Conservation (phyloP, 2,797 vertebrate species). For the Sphenopsis melanotis region DNA sequence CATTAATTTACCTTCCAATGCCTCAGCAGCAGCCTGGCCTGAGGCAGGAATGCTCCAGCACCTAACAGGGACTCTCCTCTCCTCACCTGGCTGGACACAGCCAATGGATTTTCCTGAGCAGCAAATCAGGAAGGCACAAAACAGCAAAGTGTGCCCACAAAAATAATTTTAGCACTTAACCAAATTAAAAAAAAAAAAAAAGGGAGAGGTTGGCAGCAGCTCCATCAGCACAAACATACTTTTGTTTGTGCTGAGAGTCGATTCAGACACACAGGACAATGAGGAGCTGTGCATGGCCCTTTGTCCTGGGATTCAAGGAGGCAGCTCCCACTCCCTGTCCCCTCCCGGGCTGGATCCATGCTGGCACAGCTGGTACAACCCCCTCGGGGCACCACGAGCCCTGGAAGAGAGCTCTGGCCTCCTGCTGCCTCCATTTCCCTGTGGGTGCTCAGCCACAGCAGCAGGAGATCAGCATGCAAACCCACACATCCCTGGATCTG, state of each 20-base stretch:
- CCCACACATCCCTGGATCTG: accelerated
- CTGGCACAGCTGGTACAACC: background rate
- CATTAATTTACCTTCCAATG: background rate
- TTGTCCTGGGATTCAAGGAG: background rate
- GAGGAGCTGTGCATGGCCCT: background rate
- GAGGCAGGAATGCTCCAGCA: background rate
- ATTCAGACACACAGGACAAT: background rate
- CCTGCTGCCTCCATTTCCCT: background rate
- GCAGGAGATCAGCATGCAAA: background rate
- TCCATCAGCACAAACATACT: background rate
- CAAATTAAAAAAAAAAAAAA: background rate
- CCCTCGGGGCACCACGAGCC: background rate
- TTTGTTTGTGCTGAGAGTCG: background rate
- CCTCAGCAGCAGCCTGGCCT: background rate
- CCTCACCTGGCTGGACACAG: background rate
- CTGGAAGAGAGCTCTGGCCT: background rate
- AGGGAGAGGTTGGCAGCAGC: background rate
- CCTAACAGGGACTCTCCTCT: background rate
- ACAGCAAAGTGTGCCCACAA: accelerated
- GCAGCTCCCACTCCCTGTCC: background rate
- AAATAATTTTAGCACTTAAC: background rate
- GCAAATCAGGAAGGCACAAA: background rate
- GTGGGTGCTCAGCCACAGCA: background rate
- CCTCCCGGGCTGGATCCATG: background rate
- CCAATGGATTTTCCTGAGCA: background rate